Evolutionary conservation across 2,113 vertebrate species (phyloP), one percentile per base, ranked within the genome.

Genomic region (Megalops atlanticus): DNA sequence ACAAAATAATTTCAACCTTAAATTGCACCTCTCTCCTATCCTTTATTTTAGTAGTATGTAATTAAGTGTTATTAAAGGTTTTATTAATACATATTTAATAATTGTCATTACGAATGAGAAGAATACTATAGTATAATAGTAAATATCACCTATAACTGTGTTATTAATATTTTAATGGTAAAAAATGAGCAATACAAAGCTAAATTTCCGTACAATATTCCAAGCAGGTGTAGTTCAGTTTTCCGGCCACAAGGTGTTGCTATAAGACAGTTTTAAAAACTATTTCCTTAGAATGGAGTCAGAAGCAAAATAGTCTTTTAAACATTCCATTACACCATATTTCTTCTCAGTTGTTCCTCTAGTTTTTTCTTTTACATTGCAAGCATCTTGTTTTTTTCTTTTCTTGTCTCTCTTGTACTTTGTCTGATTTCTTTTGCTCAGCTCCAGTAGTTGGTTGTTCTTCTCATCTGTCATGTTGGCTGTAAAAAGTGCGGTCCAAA

Each of bases 1-100:
- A 94, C 89, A 94, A 95, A 95, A 94, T 94, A 93, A 95, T 94
- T 94, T 94, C 90, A 94, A 94, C 91, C 91, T 92, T 84, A 93
- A 93, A 94, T 89, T 84, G 88, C 89, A 92, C 90, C 92, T 71
- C 35, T 93, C 91, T 91, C 91, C 91, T 90, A 86, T 92, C 89
- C 84, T 86, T 90, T 91, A 90, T 92, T 82, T 49, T 73, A 15
- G 41, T 74, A 40, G 38, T 39, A 45, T 52, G 45, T 80, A 43
- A 73, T 80, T 14, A 71, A 85, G 84, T 86, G 89, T 92, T 91
- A 85, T 92, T 89, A 87, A 89, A 92, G 84, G 74, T 86, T 81
- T 92, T 87, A 83, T 89, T 90, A 91, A 92, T 93, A 94, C 91
- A 93, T 90, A 84, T 88, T 93, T 92, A 81, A 87, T 93, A 91